Conservation (phyloP, 2,113 vertebrate genomes). For the Limnothrissa miodon region DNA sequence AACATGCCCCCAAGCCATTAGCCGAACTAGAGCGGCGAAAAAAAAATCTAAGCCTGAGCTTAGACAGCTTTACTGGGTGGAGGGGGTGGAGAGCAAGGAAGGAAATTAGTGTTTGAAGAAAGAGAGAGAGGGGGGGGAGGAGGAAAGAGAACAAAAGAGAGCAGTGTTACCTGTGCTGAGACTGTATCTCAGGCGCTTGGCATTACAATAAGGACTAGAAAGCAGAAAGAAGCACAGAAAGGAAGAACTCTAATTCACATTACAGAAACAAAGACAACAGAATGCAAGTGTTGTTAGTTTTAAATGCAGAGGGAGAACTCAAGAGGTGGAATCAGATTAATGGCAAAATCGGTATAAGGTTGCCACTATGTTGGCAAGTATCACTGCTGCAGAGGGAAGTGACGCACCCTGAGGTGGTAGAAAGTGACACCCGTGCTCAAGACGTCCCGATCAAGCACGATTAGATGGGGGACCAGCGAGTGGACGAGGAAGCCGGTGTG, state of each 20-base stretch:
- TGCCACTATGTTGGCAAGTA: not conserved
- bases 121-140: conserved; percentile 22
- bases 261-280: conserved; percentile 58
- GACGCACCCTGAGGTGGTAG: conserved; percentile 89
- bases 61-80: conserved; percentile 7
- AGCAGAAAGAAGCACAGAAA: conserved; percentile 51
- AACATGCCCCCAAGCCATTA: not conserved
- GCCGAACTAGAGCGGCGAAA: not conserved
- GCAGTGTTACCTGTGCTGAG: conserved; percentile 45
- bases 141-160: conserved; percentile 1
- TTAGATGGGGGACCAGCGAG: conserved; percentile 86
- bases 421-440: conserved; percentile 91
- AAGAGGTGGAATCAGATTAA: not conserved
- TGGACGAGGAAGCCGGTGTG: conserved; percentile 84
- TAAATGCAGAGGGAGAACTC: no score
- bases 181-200: conserved; percentile 64
- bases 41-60: not conserved
- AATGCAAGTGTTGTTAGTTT: not conserved
- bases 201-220: conserved; percentile 55
- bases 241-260: conserved; percentile 51
- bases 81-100: conserved; percentile 24
- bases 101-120: conserved; percentile 34
- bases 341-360: not conserved
- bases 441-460: conserved; percentile 86
- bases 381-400: not conserved